Base-by-base conservation (phyloP, 2,888 invertebrate genomes). In the Nymphalis c-album region DNA sequence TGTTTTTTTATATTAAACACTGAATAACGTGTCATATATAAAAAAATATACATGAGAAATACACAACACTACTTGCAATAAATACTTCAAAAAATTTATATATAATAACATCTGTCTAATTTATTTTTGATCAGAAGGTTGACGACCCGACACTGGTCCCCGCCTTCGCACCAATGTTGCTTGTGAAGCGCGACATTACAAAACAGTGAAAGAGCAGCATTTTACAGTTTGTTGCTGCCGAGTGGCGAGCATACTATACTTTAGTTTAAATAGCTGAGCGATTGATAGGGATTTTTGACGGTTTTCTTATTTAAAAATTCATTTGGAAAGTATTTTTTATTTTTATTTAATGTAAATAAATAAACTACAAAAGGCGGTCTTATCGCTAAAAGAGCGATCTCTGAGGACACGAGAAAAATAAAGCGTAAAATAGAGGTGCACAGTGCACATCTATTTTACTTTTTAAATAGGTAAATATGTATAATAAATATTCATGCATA, bases 171-270 rank as follows among this genome's bases (percentile, higher is more conserved):
- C 83, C 76, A 80, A 78, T 79, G 78, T 80, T 86, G 83, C 84
- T 88, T 88, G 80, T 86, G 83, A 87, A 87, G 86, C 85, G 85
- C 86, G 83, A 86, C 86, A 86, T 88, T 87, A 86, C 87, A 83
- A 82, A 82, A 83, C 74, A 71, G 75, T 78, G 76, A 79, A 76
- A 79, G 77, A 77, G 79, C 74, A 77, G 74, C 72, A 68, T 51
- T 59, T 69, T 60, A 60, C 67, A 22, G 59, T 68, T 70, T 67
- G 58, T 40, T 67, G 22, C 46, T 68, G 46, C 13, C 40, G 40
- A 40, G 40, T 13, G 13, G 20, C 48, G 45, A 31, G 45, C 45
- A 51, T 45, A 50, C 16, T 51, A 57, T 46, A n/a, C n/a, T n/a
- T 53, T 22, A 40, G 45, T 10, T 18, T 17, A 40, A 17, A 57